A percentile compares a stretch with the other conserved stretches of the same genome.
These are phyloP conservation scores for Hyperopisus bebe DNA, from an alignment of 2,113 vertebrate species.

Conservation along the genomic window DNA sequence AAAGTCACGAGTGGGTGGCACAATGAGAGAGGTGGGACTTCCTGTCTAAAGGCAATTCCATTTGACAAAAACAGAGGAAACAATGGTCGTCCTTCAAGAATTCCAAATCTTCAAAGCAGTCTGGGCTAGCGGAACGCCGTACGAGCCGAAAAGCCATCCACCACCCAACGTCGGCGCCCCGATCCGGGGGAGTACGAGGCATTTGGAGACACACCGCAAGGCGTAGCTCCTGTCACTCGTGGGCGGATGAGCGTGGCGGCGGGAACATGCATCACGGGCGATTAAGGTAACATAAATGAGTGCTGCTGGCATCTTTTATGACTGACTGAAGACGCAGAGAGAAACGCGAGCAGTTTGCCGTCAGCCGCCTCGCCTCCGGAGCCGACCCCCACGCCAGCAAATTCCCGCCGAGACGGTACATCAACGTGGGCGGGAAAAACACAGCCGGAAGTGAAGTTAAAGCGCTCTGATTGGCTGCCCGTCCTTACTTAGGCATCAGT, in stretches of 20 bases:
- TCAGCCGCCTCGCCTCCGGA: neutral
- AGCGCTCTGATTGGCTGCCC: neutral
- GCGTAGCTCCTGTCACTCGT: neutral
- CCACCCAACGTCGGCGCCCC: neutral
- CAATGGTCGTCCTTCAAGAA: neutral
- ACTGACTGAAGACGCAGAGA: neutral
- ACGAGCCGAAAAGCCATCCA: neutral
- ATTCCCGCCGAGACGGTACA: neutral
- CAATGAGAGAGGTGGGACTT: neutral
- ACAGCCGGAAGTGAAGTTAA: neutral
- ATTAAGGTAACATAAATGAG: neutral
- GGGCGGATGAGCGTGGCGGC: neutral
- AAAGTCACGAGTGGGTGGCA: neutral
- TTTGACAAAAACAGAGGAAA: neutral
- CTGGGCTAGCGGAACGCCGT: neutral
- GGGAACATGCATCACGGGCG: neutral
- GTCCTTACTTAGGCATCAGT: neutral
- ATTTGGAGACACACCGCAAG: neutral
- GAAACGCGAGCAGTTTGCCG: neutral
- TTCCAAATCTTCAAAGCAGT: neutral
- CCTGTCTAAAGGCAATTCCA: neutral
- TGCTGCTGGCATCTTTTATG: neutral
- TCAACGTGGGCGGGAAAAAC: neutral
- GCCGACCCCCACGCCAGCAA: neutral
- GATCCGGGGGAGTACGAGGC: neutral